These are phyloP conservation scores for Nomada fabriciana DNA, from an alignment of 2,888 invertebrate genomes.

Conservation along the genomic window DNA sequence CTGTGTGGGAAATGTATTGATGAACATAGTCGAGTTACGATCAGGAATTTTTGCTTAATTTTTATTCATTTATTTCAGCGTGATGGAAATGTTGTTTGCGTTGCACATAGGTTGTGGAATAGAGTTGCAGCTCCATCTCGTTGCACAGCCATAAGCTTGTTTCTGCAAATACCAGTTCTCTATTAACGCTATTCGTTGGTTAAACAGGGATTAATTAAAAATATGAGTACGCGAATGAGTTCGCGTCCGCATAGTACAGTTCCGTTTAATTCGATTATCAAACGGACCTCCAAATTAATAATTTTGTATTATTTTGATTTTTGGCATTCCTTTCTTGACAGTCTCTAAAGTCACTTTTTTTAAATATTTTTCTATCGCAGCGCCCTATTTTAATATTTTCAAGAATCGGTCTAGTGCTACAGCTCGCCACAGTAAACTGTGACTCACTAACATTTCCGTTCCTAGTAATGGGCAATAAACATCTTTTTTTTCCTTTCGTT, in stretches of 20 bases:
- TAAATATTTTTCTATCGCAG: neutral
- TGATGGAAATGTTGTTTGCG: neutral
- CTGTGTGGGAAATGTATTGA: neutral
- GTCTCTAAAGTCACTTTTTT: no score
- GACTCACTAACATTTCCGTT: slow-evolving; percentile 58
- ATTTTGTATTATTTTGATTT: neutral
- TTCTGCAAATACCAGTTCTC: slow-evolving; percentile 22
- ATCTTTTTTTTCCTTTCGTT: slow-evolving; percentile 44
- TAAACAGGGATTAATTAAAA: slow-evolving; percentile 55
- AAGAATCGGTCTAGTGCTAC: neutral
- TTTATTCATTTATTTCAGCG: neutral
- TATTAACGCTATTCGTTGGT: slow-evolving; percentile 41
- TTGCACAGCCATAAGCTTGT: slow-evolving; percentile 42
- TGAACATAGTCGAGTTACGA: neutral
- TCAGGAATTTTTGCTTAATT: neutral
- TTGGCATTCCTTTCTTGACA: no score
- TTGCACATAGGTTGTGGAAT: slow-evolving; percentile 18
- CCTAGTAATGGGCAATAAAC: slow-evolving; percentile 40
- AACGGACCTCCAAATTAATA: neutral
- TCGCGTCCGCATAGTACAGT: slow-evolving; percentile 14
- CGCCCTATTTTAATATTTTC: neutral
- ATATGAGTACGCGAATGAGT: neutral
- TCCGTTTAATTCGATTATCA: neutral
- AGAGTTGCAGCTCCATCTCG: slow-evolving; percentile 71
- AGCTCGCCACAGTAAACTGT: slow-evolving; percentile 11